A percentile compares a stretch with the other conserved stretches of the same genome.
phyloP scores from a whole-genome alignment of 2,797 vertebrate genomes.

The Scolopax bukidnonensis region DNA sequence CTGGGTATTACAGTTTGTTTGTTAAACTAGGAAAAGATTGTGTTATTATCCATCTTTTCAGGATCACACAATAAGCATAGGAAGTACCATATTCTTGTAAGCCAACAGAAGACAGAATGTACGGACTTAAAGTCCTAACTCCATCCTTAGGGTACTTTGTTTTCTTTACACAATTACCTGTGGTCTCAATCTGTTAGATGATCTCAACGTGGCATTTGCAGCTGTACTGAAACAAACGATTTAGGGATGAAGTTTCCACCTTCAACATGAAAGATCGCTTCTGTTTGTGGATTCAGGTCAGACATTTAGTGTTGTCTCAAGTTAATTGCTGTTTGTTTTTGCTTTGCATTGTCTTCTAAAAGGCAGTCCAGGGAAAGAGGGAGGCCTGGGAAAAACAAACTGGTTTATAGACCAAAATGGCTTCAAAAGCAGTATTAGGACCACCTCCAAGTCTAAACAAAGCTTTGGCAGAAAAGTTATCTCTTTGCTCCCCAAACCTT shows the following conservation, averaged over 20 bases:
- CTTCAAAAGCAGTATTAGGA: constrained; percentile 49
- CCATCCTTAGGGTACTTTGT: not conserved
- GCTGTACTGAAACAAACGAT: constrained; percentile 8
- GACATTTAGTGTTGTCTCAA: constrained; percentile 56
- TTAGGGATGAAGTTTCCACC: constrained; percentile 50
- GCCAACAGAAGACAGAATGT: not conserved
- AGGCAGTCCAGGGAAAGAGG: constrained; percentile 1
- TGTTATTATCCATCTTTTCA: not conserved
- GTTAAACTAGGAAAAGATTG: not conserved
- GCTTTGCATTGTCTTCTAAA: constrained; percentile 44
- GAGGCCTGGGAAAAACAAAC: constrained; percentile 67
- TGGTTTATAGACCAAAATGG: constrained; percentile 13
- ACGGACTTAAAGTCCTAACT: constrained; percentile 28
- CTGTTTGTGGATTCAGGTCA: constrained; percentile 70
- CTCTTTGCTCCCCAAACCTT: not conserved
- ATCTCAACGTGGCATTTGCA: not conserved
- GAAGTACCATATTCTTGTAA: not conserved
- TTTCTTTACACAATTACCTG: constrained; percentile 33
- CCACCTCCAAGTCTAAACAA: constrained; percentile 48
- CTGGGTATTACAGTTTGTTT: not conserved
- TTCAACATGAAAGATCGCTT: constrained; percentile 27
- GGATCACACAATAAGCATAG: not conserved
- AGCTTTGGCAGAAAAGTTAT: not conserved
- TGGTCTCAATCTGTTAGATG: not conserved
- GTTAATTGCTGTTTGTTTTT: constrained; percentile 67